These are phyloP conservation scores for Stegodyphus dumicola DNA, from an alignment of 1,140 invertebrate genomes.

Conservation along the genomic window DNA sequence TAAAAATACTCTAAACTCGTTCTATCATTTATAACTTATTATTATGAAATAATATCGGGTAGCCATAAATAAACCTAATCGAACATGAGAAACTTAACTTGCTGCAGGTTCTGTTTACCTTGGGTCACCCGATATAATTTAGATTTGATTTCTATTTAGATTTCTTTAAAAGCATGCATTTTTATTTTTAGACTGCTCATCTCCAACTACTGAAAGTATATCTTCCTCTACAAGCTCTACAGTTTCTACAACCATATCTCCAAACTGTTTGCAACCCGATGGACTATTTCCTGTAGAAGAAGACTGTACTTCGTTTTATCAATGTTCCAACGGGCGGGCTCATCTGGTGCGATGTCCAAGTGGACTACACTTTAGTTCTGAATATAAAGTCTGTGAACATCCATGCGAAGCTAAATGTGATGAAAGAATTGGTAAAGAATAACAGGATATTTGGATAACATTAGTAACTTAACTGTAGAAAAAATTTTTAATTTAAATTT, in stretches of 20 bases:
- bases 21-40: too few relatives aligned
- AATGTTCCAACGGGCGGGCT: conserved; percentile 63
- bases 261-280: conserved; percentile 1
- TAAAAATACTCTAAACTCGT: not conserved
- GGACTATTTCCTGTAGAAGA: conserved; percentile 24
- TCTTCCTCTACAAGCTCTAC: not conserved
- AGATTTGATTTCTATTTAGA: too few relatives aligned
- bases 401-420: conserved; percentile 48
- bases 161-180: too few relatives aligned
- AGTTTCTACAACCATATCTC: not conserved
- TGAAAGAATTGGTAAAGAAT: not conserved
- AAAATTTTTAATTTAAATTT: too few relatives aligned
- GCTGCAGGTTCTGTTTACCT: too few relatives aligned
- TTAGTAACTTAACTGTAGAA: too few relatives aligned
- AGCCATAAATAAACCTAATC: too few relatives aligned
- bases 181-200: too few relatives aligned
- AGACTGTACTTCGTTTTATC: conserved; percentile 62
- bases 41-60: too few relatives aligned
- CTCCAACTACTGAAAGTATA: too few relatives aligned
- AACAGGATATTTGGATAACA: not conserved
- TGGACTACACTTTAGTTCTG: conserved; percentile 62
- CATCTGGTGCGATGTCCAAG: conserved; percentile 63
- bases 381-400: conserved; percentile 26
- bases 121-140: too few relatives aligned
- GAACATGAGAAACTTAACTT: too few relatives aligned